These are phyloP conservation scores for Hydra vulgaris DNA, from an alignment of 30 jellyfish, hydroid and myxozoan genomes.

Conservation along the genomic window DNA sequence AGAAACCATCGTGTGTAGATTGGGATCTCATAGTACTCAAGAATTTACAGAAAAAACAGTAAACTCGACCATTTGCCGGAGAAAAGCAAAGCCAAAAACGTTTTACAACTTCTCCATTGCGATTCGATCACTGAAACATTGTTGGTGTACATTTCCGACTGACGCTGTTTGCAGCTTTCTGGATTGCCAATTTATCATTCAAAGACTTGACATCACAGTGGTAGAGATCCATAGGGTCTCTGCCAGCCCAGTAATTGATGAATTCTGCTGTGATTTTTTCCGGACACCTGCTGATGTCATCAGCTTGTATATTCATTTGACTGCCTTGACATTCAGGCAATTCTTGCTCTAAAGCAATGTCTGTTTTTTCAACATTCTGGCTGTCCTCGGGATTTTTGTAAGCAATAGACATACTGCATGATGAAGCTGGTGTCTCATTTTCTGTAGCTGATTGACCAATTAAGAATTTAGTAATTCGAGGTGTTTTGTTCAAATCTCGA, in stretches of 20 bases:
- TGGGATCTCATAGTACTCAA: no score
- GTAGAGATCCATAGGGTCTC: not conserved
- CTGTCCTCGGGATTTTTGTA: not conserved
- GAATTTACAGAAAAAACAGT: not conserved
- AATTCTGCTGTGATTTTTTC: not conserved
- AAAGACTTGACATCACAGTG: not conserved
- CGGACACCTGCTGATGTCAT: not conserved
- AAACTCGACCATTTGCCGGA: no score
- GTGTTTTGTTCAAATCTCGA: not conserved
- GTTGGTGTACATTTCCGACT: not conserved
- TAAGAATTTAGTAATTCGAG: not conserved
- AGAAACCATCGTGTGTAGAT: no score
- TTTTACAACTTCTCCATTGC: constrained; percentile 2
- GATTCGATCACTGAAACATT: not conserved
- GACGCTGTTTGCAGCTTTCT: not conserved
- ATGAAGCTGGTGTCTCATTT: not conserved
- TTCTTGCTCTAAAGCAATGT: not conserved
- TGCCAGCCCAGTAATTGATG: not conserved
- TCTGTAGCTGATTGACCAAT: not conserved
- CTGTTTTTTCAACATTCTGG: not conserved
- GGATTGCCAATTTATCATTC: not conserved
- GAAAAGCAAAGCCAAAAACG: constrained; percentile 14
- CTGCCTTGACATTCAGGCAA: not conserved
- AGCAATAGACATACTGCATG: not conserved
- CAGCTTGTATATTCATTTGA: not conserved